Conservation (phyloP, 1,140 invertebrate species). For the Akabosia matsudoensis region DNA sequence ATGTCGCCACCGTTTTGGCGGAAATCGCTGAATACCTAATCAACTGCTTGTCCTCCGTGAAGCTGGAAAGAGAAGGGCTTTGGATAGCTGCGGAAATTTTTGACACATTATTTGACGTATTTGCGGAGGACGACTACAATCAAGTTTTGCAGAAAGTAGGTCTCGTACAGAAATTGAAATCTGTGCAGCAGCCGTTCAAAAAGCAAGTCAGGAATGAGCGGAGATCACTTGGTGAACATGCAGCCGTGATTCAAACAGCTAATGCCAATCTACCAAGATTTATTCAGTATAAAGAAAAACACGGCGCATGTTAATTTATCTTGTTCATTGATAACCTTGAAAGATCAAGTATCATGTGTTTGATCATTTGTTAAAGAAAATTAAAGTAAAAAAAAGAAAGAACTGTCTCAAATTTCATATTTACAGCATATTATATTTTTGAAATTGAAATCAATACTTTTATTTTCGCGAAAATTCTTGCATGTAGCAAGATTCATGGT, state of each 20-base stretch:
- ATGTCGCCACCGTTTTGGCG: not conserved
- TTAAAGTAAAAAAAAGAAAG: too few relatives aligned
- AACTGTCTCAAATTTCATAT: too few relatives aligned
- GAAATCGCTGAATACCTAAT: slow-evolving; percentile 36
- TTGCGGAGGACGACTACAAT: slow-evolving; percentile 71
- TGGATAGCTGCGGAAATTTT: slow-evolving; percentile 70
- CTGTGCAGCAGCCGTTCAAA: slow-evolving; percentile 61
- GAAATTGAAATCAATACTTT: too few relatives aligned
- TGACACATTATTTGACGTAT: slow-evolving; percentile 72
- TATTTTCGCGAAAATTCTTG: too few relatives aligned
- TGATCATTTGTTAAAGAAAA: too few relatives aligned
- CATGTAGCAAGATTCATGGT: too few relatives aligned
- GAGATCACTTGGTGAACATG: slow-evolving; percentile 65
- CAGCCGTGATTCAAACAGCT: slow-evolving; percentile 65
- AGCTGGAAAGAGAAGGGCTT: slow-evolving; percentile 52
- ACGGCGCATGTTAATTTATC: not conserved
- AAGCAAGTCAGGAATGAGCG: slow-evolving; percentile 63
- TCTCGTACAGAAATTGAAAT: slow-evolving; percentile 59
- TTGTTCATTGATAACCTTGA: not conserved
- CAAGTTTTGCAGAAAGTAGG: slow-evolving; percentile 60
- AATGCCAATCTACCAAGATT: slow-evolving; percentile 67
- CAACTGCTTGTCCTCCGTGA: slow-evolving; percentile 17
- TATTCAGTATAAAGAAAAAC: slow-evolving; percentile 59
- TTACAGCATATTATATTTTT: too few relatives aligned
- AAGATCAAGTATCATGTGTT: not conserved